These are phyloP conservation scores for Eulithis prunata DNA, from an alignment of 2,888 invertebrate species.

Conservation along the genomic window DNA sequence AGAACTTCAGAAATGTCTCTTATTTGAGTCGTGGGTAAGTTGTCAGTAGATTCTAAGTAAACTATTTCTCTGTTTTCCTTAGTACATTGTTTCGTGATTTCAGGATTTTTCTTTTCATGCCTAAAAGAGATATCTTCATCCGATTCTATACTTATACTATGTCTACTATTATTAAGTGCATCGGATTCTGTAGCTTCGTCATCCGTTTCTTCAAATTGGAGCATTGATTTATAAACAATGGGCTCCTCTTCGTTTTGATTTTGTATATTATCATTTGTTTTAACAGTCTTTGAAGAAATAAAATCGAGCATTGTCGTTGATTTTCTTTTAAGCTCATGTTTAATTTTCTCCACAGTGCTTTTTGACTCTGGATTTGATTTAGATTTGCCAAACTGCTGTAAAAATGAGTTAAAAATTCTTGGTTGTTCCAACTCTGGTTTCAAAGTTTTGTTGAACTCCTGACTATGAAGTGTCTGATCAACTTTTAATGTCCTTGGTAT, in stretches of 20 bases:
- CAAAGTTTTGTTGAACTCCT: constrained; percentile 47
- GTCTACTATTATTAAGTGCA: constrained; percentile 9
- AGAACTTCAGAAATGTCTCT: constrained; percentile 65
- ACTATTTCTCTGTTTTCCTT: constrained; percentile 49
- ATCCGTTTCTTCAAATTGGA: constrained; percentile 32
- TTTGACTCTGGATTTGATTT: constrained; percentile 38
- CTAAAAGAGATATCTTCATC: constrained; percentile 9
- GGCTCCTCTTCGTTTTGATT: constrained; percentile 23
- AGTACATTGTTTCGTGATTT: constrained; percentile 17
- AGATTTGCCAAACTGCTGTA: constrained; percentile 67
- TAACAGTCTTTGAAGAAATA: constrained; percentile 62
- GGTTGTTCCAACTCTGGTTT: constrained; percentile 67
- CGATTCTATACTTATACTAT: constrained; percentile 18
- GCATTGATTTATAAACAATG: constrained; percentile 11
- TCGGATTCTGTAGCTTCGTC: constrained; percentile 26
- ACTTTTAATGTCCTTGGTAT: constrained; percentile 86
- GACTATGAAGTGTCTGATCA: constrained; percentile 67
- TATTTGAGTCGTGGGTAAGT: constrained; percentile 72
- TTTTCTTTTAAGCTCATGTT: constrained; percentile 71
- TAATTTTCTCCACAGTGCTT: constrained; percentile 37
- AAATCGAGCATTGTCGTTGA: constrained; percentile 71
- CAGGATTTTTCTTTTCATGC: constrained; percentile 1
- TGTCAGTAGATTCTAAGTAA: constrained; percentile 69
- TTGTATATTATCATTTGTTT: constrained; percentile 43
- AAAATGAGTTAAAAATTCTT: constrained; percentile 76